These are phyloP conservation scores for Mythimna impura DNA, from an alignment of 2,888 invertebrate species.

Conservation along the genomic window DNA sequence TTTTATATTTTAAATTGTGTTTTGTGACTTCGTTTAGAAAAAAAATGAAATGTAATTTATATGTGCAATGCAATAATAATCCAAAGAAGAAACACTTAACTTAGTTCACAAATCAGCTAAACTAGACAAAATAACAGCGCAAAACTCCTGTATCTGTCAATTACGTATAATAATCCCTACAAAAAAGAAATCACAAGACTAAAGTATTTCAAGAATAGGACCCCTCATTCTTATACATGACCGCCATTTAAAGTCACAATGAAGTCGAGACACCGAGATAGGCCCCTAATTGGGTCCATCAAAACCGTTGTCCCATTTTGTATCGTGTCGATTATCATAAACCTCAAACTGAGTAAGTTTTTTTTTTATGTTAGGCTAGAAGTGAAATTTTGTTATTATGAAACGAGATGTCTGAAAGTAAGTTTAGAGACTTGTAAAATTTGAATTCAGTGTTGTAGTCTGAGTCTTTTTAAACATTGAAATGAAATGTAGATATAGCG, in stretches of 20 bases:
- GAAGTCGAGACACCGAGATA: conserved; percentile 47
- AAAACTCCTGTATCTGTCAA: neutral
- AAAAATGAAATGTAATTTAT: no score
- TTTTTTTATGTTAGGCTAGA: conserved; percentile 26
- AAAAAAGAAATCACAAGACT: neutral
- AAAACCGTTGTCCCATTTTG: conserved; percentile 38
- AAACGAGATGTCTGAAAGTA: neutral
- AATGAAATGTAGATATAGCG: no score
- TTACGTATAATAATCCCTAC: conserved; percentile 12
- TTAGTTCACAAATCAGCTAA: neutral
- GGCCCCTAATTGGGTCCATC: conserved; percentile 49
- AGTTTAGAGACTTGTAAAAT: neutral
- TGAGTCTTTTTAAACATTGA: no score
- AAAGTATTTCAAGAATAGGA: conserved; percentile 31
- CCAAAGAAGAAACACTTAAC: no score
- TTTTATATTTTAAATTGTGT: no score
- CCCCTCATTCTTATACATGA: conserved; percentile 55
- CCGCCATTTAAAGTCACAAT: conserved; percentile 43
- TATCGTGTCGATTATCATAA: conserved; percentile 42
- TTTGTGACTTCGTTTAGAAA: no score
- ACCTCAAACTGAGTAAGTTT: conserved; percentile 26
- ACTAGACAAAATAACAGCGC: neutral
- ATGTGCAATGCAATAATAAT: no score
- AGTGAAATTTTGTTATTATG: conserved; percentile 4
- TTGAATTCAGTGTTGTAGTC: no score